Conservation (phyloP, 2,888 invertebrate genomes). For the Rhingia rostrata region DNA sequence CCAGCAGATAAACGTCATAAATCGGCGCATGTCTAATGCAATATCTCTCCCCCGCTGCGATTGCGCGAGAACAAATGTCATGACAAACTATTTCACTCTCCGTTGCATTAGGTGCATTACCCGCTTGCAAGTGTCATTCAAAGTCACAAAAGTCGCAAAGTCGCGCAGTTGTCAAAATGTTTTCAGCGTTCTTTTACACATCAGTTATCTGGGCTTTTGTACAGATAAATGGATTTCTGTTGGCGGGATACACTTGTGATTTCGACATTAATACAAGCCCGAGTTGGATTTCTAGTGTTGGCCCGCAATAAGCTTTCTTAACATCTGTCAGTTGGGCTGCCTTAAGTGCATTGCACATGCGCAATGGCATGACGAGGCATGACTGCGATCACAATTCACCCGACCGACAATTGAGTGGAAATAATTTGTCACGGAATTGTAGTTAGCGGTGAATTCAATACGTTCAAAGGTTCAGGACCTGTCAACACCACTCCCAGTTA, state of each 20-base stretch:
- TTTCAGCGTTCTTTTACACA: conserved; percentile 13
- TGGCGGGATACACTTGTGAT: conserved; percentile 49
- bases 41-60: conserved; percentile 14
- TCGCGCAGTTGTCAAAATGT: conserved; percentile 51
- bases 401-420: conserved; percentile 19
- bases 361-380: not conserved
- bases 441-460: not conserved
- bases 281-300: conserved; percentile 3
- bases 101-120: conserved; percentile 68
- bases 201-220: conserved; percentile 33
- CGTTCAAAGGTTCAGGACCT: not conserved
- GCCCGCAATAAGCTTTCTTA: conserved; percentile 32
- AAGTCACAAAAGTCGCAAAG: conserved; percentile 32
- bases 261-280: conserved; percentile 51
- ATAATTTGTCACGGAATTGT: conserved; percentile 26
- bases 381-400: conserved; percentile 11
- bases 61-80: conserved; percentile 24
- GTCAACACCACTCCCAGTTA: not conserved
- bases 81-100: conserved; percentile 44
- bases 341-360: conserved; percentile 24
- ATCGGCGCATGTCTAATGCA: conserved; percentile 15
- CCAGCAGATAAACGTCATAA: conserved; percentile 61
- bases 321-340: conserved; percentile 38
- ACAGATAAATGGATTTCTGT: conserved; percentile 55
- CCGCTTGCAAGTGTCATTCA: conserved; percentile 66